phyloP scores from a whole-genome alignment of 2,888 invertebrate species.

The Cosmia pyralina region DNA sequence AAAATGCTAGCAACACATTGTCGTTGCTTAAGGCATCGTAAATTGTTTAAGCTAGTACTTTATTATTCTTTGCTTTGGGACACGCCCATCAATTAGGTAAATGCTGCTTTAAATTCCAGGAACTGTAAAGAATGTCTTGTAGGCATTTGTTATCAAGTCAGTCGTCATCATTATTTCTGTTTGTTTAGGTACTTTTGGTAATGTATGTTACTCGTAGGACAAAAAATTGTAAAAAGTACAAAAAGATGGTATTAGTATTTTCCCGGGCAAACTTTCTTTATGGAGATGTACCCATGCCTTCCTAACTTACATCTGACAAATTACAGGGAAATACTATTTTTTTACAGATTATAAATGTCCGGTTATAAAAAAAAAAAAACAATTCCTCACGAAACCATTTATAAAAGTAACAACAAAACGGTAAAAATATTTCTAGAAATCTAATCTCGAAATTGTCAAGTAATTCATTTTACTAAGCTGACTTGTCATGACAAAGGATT shows the following conservation, averaged over 20 bases:
- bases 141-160: not conserved
- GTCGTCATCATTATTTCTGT: not conserved
- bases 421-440: slow-evolving; percentile 60
- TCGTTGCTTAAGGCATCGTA: slow-evolving; percentile 26
- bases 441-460: slow-evolving; percentile 61
- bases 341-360: no score
- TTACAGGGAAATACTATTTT: no score
- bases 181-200: not conserved
- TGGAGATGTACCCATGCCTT: not conserved
- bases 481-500: slow-evolving; percentile 46
- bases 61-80: slow-evolving; percentile 20
- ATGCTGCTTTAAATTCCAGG: slow-evolving; percentile 27
- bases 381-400: not conserved
- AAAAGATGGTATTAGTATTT: not conserved
- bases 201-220: not conserved
- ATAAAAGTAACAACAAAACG: slow-evolving; percentile 3
- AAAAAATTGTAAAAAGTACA: no score
- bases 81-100: slow-evolving; percentile 38
- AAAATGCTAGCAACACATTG: slow-evolving; percentile 24
- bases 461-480: slow-evolving; percentile 55
- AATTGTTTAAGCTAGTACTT: slow-evolving; percentile 47
- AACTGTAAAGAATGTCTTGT: not conserved
- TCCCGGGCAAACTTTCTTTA: not conserved
- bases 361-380: no score
- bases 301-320: no score